phyloP scores from a whole-genome alignment of 2,113 vertebrate genomes.

The Pycnonotus jocosus region DNA sequence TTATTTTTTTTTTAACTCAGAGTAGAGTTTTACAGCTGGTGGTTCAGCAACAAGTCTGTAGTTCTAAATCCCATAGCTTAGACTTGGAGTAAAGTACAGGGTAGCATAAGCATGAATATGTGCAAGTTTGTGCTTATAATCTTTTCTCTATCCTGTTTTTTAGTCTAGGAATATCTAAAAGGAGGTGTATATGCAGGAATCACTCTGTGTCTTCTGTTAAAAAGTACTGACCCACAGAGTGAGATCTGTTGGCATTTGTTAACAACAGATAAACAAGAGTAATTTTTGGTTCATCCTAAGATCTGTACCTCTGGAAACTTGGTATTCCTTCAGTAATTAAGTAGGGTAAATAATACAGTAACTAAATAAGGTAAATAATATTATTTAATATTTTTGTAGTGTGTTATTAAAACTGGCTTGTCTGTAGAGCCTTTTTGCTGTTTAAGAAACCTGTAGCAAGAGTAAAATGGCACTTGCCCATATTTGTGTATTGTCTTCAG shows the following conservation, averaged over 20 bases:
- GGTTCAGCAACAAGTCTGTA: fast-evolving
- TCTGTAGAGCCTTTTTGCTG: neutral
- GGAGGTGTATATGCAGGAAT: neutral
- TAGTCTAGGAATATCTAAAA: neutral
- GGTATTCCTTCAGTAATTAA: neutral
- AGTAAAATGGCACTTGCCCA: neutral
- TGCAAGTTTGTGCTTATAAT: neutral
- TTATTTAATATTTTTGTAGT: neutral
- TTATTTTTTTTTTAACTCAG: neutral
- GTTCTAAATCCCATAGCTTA: neutral
- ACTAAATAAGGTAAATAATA: neutral
- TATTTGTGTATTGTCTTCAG: neutral
- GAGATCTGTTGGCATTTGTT: neutral
- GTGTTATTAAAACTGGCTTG: neutral
- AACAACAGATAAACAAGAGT: neutral
- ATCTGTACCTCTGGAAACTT: neutral
- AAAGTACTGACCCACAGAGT: neutral
- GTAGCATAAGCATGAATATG: neutral
- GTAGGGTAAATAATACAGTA: neutral
- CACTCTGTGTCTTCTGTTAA: neutral
- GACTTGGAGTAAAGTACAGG: neutral
- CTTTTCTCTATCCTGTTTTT: neutral
- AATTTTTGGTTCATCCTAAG: neutral
- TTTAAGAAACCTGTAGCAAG: neutral
- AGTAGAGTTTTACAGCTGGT: neutral